These are phyloP conservation scores for Petrolisthes manimaculis DNA, from an alignment of 2,888 invertebrate species.

Conservation along the genomic window DNA sequence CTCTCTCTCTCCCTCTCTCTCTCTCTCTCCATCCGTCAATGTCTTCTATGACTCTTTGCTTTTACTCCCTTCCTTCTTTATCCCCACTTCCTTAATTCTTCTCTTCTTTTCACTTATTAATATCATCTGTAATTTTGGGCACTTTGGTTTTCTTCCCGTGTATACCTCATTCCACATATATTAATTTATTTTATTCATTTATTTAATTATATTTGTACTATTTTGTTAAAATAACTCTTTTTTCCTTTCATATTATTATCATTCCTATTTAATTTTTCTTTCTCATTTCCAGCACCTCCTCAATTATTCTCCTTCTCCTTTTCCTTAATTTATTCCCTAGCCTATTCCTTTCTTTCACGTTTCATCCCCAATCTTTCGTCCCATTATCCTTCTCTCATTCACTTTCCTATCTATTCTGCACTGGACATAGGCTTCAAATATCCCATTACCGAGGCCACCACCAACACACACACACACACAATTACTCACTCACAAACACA, in stretches of 20 bases:
- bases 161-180: too few relatives aligned
- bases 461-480: too few relatives aligned
- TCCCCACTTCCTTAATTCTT: background rate
- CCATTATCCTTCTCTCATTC: background rate
- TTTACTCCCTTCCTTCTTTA: background rate
- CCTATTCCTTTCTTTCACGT: background rate
- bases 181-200: too few relatives aligned
- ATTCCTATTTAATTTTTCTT: too few relatives aligned
- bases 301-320: background rate
- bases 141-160: background rate
- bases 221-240: background rate
- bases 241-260: background rate
- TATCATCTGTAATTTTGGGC: background rate
- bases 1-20: slow-evolving; percentile 5
- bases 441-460: too few relatives aligned
- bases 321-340: background rate
- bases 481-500: too few relatives aligned
- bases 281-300: background rate
- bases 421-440: too few relatives aligned
- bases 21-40: background rate
- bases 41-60: background rate
- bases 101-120: background rate
- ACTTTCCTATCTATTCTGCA: background rate
- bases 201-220: background rate
- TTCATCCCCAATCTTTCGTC: background rate